Conservation (phyloP, 2,113 vertebrate genomes). For the Pleuronectes platessa region DNA sequence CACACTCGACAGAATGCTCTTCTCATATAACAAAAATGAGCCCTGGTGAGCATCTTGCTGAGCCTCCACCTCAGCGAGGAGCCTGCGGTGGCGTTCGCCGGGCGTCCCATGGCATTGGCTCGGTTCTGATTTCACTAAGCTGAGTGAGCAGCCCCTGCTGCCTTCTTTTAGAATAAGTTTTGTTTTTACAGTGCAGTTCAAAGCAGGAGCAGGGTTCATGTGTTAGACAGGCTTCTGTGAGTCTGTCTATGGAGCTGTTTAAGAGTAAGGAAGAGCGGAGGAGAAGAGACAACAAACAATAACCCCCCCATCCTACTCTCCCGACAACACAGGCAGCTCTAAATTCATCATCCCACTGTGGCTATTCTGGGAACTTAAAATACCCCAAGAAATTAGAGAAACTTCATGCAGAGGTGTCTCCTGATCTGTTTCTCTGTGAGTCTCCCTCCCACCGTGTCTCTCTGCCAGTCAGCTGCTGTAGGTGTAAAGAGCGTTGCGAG, state of each 20-base stretch:
- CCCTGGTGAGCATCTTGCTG: constrained; percentile 49
- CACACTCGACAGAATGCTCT: constrained; percentile 39
- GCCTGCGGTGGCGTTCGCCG: constrained; percentile 58
- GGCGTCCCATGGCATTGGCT: constrained; percentile 54
- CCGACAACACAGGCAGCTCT: constrained; percentile 56
- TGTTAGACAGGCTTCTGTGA: constrained; percentile 34
- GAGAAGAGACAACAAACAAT: constrained; percentile 40
- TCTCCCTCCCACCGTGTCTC: constrained; percentile 30
- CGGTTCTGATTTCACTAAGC: constrained; percentile 62
- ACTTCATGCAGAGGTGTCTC: constrained; percentile 44
- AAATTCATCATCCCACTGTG: constrained; percentile 57
- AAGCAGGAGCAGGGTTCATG: constrained; percentile 54
- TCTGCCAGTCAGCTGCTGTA: constrained; percentile 65
- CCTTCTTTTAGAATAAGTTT: constrained; percentile 28
- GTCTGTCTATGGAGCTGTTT: constrained; percentile 45
- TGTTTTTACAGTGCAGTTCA: constrained; percentile 48
- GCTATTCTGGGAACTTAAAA: constrained; percentile 65
- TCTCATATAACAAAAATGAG: constrained; percentile 34
- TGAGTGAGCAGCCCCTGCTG: constrained; percentile 19
- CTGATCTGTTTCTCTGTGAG: constrained; percentile 41
- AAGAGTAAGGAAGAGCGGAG: constrained; percentile 10
- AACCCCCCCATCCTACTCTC: constrained; percentile 38
- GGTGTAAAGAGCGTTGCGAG: constrained; percentile 66
- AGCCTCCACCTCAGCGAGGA: constrained; percentile 43
- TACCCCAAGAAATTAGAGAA: constrained; percentile 45